phyloP scores from a whole-genome alignment of 2,888 invertebrate species.

The Hirtodrosophila trivittata region DNA sequence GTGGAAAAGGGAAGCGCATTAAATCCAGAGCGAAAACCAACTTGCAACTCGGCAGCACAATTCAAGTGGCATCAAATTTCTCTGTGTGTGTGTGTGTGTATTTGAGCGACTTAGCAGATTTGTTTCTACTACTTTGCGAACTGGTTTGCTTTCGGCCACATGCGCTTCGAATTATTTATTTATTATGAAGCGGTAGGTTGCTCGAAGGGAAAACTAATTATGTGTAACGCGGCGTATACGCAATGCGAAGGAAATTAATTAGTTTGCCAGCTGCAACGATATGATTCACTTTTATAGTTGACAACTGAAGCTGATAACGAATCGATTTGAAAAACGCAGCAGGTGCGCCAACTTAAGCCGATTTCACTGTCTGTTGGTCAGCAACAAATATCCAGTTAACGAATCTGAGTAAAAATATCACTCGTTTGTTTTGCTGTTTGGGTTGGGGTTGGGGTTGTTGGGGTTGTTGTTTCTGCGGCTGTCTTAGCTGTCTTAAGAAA shows the following conservation, averaged over 20 bases:
- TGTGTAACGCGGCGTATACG: conserved; percentile 66
- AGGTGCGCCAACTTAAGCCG: conserved; percentile 51
- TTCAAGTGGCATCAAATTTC: conserved; percentile 18
- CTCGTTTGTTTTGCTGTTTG: conserved; percentile 30
- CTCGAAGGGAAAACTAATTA: conserved; percentile 56
- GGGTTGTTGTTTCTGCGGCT: conserved; percentile 3
- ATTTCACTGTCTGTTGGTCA: conserved; percentile 69
- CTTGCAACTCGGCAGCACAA: conserved; percentile 15
- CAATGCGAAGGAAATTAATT: conserved; percentile 70
- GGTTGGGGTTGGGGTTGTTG: conserved; percentile 8
- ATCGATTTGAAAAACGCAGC: conserved; percentile 52
- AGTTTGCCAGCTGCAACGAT: conserved; percentile 47
- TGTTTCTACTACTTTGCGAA: conserved; percentile 9
- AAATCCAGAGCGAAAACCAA: conserved; percentile 47
- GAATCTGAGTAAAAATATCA: conserved; percentile 42
- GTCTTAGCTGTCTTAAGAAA: conserved; percentile 12
- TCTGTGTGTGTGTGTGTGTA: conserved; percentile 6
- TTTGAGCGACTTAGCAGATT: conserved; percentile 23
- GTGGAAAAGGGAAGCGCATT: conserved; percentile 21
- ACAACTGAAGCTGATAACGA: conserved; percentile 58
- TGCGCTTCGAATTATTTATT: conserved; percentile 68
- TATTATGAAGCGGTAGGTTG: conserved; percentile 35
- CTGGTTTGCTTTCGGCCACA: conserved; percentile 30
- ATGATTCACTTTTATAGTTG: conserved; percentile 43
- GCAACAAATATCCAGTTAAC: conserved; percentile 25